These are phyloP conservation scores for Heterocephalus glaber DNA, from an alignment of 2,113 vertebrate genomes.

Conservation along the genomic window DNA sequence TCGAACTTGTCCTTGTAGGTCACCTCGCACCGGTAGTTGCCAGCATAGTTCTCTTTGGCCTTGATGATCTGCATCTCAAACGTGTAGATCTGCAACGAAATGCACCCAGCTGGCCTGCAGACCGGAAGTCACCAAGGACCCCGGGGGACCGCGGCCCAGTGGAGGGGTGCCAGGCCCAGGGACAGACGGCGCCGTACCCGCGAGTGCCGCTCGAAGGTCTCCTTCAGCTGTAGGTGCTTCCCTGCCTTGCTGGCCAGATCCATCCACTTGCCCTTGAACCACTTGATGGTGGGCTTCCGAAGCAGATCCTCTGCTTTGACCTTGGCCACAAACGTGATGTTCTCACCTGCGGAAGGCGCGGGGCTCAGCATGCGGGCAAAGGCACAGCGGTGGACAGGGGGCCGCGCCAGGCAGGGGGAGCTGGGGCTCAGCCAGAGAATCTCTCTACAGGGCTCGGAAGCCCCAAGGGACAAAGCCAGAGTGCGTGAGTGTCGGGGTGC, in stretches of 20 bases:
- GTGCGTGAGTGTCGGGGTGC: background rate
- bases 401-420: no score
- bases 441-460: no score
- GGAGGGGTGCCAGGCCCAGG: background rate
- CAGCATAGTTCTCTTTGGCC: conserved; percentile 97
- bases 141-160: no score
- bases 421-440: no score
- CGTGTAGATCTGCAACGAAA: conserved; percentile 92
- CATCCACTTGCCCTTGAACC: conserved; percentile 99
- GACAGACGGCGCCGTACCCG: conserved; percentile 86
- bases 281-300: conserved; percentile 95
- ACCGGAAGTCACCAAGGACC: background rate
- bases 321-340: conserved; percentile 95
- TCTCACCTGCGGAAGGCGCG: conserved; percentile 88
- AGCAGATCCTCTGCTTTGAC: conserved; percentile 98
- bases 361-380: background rate
- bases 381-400: no score
- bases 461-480: no score
- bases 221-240: conserved; percentile 97
- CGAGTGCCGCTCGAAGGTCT: conserved; percentile 93
- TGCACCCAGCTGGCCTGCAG: background rate
- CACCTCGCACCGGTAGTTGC: conserved; percentile 98
- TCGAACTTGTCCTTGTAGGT: conserved; percentile 98
- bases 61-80: conserved; percentile 99
- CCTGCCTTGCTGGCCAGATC: conserved; percentile 98